Conservation (phyloP, 2,113 vertebrate species). For the Macquaria ambigua region DNA sequence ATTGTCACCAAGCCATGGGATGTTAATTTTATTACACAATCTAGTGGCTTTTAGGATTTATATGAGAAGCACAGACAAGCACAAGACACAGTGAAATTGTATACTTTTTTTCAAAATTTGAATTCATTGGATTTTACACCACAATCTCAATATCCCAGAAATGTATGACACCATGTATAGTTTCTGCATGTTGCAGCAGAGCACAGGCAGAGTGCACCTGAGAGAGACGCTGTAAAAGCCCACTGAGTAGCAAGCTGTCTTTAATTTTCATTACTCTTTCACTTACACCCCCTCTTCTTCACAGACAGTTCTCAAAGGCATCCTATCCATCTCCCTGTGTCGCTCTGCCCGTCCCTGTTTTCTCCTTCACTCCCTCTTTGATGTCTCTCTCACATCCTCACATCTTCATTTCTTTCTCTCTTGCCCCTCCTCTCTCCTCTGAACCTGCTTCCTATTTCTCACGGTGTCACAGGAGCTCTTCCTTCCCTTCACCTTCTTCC, state of each 20-base stretch:
- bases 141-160: background rate
- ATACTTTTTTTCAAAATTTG: background rate
- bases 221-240: constrained; percentile 8
- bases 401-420: constrained; percentile 42
- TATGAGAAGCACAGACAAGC: background rate
- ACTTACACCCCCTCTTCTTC: background rate
- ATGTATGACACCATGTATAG: background rate
- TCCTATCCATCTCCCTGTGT: constrained; percentile 27
- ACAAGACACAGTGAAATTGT: background rate
- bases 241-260: constrained; percentile 16
- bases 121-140: background rate
- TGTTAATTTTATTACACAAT: background rate
- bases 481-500: background rate
- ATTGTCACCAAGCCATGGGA: background rate
- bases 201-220: background rate
- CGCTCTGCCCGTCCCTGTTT: constrained; percentile 9
- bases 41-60: background rate
- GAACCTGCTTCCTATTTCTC: constrained; percentile 10
- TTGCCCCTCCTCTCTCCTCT: background rate
- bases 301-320: constrained; percentile 14
- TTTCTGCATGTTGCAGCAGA: background rate
- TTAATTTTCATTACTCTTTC: constrained; percentile 30
- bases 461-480: constrained; percentile 4
- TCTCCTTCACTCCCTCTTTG: constrained; percentile 34
- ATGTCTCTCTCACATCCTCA: constrained; percentile 57